Evolutionary conservation across 2,113 vertebrate genomes (phyloP).

Genomic region (Lepisosteus osseus): DNA sequence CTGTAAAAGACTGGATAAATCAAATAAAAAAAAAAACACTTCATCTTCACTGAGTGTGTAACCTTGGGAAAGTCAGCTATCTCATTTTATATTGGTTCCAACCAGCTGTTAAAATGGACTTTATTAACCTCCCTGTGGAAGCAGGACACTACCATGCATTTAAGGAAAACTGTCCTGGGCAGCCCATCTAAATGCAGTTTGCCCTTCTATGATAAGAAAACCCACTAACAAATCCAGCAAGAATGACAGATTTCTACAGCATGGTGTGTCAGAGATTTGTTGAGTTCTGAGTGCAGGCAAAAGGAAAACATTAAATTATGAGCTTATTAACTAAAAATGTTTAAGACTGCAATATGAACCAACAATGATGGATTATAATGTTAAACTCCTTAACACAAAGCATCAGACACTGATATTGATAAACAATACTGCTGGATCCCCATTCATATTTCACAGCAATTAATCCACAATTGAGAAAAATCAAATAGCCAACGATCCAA

Average conservation of each 20-base stretch:
- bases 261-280: no score
- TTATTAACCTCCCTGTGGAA: background rate
- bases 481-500: background rate
- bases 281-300: no score
- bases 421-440: constrained; percentile 25
- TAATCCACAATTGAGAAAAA: constrained; percentile 12
- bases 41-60: background rate
- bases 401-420: constrained; percentile 29
- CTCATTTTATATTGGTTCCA: background rate
- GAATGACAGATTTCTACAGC: no score
- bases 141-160: background rate
- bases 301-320: no score
- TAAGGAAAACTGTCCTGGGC: no score
- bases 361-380: constrained; percentile 22
- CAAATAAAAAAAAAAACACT: no score
- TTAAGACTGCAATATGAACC: background rate
- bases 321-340: no score
- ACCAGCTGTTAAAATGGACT: constrained; percentile 9
- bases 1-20: no score
- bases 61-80: constrained; percentile 4
- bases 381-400: constrained; percentile 4
- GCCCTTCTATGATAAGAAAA: no score
- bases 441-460: constrained; percentile 29
- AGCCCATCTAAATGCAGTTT: no score
- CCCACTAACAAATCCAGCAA: no score